Evolutionary conservation across 1,140 invertebrate species (phyloP).

Genomic region (Orchesella cincta): DNA sequence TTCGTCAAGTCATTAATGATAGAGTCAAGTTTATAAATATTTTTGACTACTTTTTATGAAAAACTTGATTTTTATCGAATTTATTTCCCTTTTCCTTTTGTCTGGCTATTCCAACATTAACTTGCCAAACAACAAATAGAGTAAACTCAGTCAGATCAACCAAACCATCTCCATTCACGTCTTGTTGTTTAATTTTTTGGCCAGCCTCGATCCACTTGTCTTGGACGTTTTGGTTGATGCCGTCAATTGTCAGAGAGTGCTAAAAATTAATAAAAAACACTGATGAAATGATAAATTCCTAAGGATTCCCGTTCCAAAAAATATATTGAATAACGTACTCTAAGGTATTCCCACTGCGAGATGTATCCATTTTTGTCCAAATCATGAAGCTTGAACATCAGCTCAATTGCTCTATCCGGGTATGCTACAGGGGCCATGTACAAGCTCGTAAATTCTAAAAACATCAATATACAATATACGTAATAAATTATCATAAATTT

Average conservation of each 20-base stretch:
- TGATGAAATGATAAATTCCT: background rate
- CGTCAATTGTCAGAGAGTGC: background rate
- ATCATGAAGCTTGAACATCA: conserved; percentile 23
- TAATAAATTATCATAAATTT: too few species aligned
- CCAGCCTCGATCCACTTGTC: conserved; percentile 18
- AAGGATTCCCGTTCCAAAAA: background rate
- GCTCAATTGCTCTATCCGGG: conserved; percentile 1
- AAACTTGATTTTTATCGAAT: background rate
- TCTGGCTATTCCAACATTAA: background rate
- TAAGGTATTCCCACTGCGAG: conserved; percentile 9
- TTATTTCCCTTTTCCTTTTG: conserved; percentile 5
- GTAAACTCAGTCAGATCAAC: conserved; percentile 12
- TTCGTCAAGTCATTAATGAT: too few species aligned
- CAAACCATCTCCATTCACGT: conserved; percentile 6
- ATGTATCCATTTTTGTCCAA: conserved; percentile 17
- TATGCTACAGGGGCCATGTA: conserved; percentile 16
- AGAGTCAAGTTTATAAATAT: too few species aligned
- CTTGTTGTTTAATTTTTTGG: conserved; percentile 1
- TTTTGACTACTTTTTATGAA: too few species aligned
- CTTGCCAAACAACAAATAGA: conserved; percentile 8
- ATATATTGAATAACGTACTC: background rate
- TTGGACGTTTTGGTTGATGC: conserved; percentile 24
- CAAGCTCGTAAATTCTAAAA: conserved; percentile 1
- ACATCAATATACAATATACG: background rate
- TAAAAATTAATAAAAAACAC: background rate